Conservation (phyloP, 2,113 vertebrate genomes). For the Nannobrachium achirus region DNA sequence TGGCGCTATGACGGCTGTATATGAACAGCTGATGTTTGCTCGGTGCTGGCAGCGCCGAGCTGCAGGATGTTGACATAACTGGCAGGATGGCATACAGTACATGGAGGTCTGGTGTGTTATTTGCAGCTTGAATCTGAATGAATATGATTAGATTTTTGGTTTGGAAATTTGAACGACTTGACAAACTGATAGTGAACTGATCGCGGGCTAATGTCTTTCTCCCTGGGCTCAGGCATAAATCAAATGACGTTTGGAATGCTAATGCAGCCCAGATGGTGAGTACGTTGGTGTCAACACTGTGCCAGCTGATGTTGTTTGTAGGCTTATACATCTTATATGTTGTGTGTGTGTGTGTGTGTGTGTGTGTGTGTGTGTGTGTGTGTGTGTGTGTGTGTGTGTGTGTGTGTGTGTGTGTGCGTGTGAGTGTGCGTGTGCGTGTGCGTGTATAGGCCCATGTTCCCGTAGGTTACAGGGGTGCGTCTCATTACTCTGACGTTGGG, state of each 20-base stretch:
- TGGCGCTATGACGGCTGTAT: slow-evolving; percentile 38
- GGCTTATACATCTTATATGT: slow-evolving; percentile 31
- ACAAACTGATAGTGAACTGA: slow-evolving; percentile 62
- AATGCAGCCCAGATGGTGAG: slow-evolving; percentile 64
- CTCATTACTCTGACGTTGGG: no score
- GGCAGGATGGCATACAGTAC: slow-evolving; percentile 31
- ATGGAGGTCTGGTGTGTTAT: slow-evolving; percentile 30
- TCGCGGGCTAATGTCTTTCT: slow-evolving; percentile 46
- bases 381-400: background rate
- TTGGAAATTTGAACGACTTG: slow-evolving; percentile 55
- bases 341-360: slow-evolving; percentile 8
- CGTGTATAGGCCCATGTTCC: no score
- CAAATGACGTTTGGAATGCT: slow-evolving; percentile 59
- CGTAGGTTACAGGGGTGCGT: no score
- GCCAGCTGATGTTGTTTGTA: slow-evolving; percentile 49
- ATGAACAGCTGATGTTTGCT: slow-evolving; percentile 58
- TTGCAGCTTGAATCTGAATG: slow-evolving; percentile 41
- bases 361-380: slow-evolving; percentile 16
- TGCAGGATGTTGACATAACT: slow-evolving; percentile 36
- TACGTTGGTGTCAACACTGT: slow-evolving; percentile 53
- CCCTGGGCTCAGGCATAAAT: slow-evolving; percentile 52
- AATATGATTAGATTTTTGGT: slow-evolving; percentile 49
- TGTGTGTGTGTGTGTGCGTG: background rate
- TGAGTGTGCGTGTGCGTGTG: no score
- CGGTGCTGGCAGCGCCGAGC: slow-evolving; percentile 38